Base-by-base conservation (phyloP, 1,140 invertebrate species). In the Cotesia typhae region DNA sequence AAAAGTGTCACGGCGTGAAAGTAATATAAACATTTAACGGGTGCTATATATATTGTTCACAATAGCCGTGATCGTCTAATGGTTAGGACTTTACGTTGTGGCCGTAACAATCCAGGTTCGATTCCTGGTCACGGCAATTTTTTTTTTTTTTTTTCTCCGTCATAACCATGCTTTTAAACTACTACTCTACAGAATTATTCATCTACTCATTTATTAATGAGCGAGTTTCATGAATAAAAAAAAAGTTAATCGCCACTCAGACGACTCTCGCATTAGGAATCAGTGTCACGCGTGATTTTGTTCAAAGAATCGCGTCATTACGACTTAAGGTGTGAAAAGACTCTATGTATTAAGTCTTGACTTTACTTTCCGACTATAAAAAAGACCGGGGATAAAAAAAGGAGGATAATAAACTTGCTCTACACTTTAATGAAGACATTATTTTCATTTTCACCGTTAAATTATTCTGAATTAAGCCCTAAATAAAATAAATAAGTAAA, bases 41-140 rank as follows among this genome's bases (percentile, higher is more conserved):
- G 1, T 10, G 7, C 5, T 47, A 47, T 47, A 47, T 47, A 47
- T 47, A 6, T 9, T 0, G 6, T 47, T 10, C 6, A 47, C 41
- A 47, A 47, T 47, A 69, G 67, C 67, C 67, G 67, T 69, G 67
- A 69, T 69, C 51, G 67, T 69, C 51, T 69, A 69, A 47, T 57
- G 67, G 67, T 47, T 53, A 69, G 53, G 51, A 69, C 67, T 47
- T 53, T 69, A 69, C 67, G 67, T 69, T 69, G 67, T 69, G 67
- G 67, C 67, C 67, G 67, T 69, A 69, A 53, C 37, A 55, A 69
- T 53, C 67, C 67, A 69, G 67, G 67, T 69, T 69, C 67, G 67
- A 69, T 59, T 69, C 67, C 67, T 69, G 67, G 67, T 69, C 67
- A 69, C 67, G 67, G 67, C 67, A 69, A 5, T 17, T 57, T 57